Base-by-base conservation (phyloP, 2,113 vertebrate species). In the Sphaerodactylus townsendi region DNA sequence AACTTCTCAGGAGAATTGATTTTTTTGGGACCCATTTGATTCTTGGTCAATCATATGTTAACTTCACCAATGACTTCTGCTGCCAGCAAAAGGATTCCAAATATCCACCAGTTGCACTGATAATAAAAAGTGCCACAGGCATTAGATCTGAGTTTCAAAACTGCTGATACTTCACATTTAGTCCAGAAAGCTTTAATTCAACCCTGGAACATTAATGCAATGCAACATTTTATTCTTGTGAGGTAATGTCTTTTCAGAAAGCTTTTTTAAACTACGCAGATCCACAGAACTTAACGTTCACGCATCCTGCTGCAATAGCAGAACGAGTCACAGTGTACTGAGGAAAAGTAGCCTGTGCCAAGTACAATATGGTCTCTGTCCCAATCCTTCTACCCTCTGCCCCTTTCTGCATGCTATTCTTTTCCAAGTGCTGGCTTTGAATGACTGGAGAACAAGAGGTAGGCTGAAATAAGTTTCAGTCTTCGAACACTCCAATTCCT, bases 221-320 rank as follows among this genome's bases (percentile, higher is more conserved):
- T 62, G 82, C 77, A 89, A 87, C 71, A 91, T 93, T 90, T 84
- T 95, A 84, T 93, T 89, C 86, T 81, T 23, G 44, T 92, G 93
- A 95, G 89, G 90, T 92, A 91, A 94, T 86, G 90, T 91, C 87
- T 73, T 93, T 93, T 91, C 76, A 81, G 37, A 87, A 82, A 88
- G 79, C 84, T 0, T 23, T 64, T 85, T 93, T 85, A 1, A 76
- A 77, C 74, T 50, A 74, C 72, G 82, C 0, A 0, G 87, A 70
- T 62, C 73, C 3, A 0, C 66, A 83, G 87, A 46, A 78, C 10
- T 35, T 80, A 83, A 28, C 3, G 37, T 72, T 86, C 86, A 86
- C n/a, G 46, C 59, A 72, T 86, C 83, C 87, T 91, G 86, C 71
- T 65, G 0, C 78, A 72, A 19, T 17, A 66, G 59, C 28, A 35